These are phyloP conservation scores for Arenaria interpres DNA, from an alignment of 2,113 vertebrate species.

Conservation along the genomic window DNA sequence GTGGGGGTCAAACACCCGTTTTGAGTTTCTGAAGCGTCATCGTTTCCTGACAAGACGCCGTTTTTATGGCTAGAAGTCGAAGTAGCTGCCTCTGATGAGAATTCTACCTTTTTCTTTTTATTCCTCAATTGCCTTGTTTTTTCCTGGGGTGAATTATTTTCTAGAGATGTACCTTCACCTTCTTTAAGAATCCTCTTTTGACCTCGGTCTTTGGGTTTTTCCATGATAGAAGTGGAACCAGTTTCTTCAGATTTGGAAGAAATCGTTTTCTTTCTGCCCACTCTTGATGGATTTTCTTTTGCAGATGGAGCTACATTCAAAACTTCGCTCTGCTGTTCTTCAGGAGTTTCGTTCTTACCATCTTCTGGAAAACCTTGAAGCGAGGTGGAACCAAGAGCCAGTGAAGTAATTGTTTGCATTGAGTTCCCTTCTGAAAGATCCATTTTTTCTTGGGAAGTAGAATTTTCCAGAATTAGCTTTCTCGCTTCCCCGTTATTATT, in stretches of 20 bases:
- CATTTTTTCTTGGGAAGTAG: background rate
- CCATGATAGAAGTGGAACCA: background rate
- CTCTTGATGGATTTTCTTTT: background rate
- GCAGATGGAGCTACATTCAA: background rate
- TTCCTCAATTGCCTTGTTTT: background rate
- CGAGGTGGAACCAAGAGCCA: background rate
- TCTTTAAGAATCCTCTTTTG: background rate
- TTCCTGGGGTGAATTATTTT: background rate
- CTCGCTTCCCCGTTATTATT: background rate
- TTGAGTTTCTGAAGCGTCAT: background rate
- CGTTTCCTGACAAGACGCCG: background rate
- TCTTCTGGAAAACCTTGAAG: background rate
- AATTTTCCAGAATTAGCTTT: background rate
- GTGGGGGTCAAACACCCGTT: background rate
- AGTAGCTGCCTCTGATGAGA: background rate
- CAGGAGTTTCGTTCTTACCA: background rate
- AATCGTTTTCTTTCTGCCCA: background rate
- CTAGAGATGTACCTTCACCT: background rate
- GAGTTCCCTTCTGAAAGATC: background rate
- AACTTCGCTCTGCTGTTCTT: background rate
- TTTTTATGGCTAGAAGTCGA: background rate
- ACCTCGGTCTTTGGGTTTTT: background rate
- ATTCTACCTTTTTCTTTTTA: background rate
- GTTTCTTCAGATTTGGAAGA: background rate
- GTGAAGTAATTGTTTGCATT: fast-evolving